Conservation (phyloP, 2,888 invertebrate genomes). For the Parascotia fuliginaria region DNA sequence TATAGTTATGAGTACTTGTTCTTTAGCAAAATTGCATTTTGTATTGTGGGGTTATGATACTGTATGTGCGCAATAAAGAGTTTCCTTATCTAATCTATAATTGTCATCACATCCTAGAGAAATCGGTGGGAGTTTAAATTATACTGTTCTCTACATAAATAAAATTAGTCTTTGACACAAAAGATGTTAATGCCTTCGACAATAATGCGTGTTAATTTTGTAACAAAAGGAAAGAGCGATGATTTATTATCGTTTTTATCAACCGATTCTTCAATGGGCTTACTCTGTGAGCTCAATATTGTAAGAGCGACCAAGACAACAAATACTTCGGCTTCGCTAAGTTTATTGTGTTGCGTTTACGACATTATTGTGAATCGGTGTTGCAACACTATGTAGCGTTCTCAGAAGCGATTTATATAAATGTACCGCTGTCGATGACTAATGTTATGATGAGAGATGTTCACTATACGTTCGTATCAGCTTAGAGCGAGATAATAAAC, state of each 20-base stretch:
- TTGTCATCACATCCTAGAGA: constrained; percentile 17
- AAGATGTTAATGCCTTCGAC: not conserved
- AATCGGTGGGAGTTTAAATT: constrained; percentile 6
- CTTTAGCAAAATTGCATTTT: constrained; percentile 10
- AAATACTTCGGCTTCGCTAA: constrained; percentile 18
- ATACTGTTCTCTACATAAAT: constrained; percentile 2
- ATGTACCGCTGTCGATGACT: constrained; percentile 39
- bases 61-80: constrained; percentile 7
- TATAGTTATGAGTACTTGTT: not conserved
- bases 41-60: constrained; percentile 15
- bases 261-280: not conserved
- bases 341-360: constrained; percentile 36
- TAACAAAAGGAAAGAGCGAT: not conserved
- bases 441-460: constrained; percentile 46
- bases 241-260: not conserved
- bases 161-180: constrained; percentile 1
- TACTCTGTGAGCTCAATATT: constrained; percentile 3
- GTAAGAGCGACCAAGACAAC: constrained; percentile 6
- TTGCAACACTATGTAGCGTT: constrained; percentile 35
- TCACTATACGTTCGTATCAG: constrained; percentile 25
- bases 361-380: constrained; percentile 45
- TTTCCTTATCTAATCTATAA: constrained; percentile 17
- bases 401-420: constrained; percentile 44
- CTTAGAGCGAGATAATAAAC: constrained; percentile 31
- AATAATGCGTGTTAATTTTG: not conserved